Evolutionary conservation across 2,888 invertebrate genomes (phyloP).

Genomic region (Thalpophila matura): DNA sequence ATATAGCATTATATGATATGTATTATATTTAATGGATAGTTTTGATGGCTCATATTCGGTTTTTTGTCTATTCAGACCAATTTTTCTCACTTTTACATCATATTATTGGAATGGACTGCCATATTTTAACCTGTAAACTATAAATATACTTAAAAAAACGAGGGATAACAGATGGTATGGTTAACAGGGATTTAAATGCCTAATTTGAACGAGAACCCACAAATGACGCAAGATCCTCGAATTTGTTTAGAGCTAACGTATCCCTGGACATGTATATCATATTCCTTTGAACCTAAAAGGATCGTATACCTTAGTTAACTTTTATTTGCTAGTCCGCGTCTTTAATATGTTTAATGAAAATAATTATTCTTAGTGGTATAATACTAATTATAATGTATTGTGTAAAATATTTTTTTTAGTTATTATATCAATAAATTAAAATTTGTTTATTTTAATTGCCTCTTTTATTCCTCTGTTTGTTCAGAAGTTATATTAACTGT

Average conservation of each 20-base stretch:
- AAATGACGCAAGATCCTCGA: conserved; percentile 41
- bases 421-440: conserved; percentile 91
- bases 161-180: conserved; percentile 53
- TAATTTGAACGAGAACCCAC: conserved; percentile 44
- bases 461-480: conserved; percentile 72
- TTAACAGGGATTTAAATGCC: conserved; percentile 54
- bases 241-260: conserved; percentile 52
- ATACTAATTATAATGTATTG: conserved; percentile 90
- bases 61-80: conserved; percentile 87
- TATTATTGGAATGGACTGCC: conserved; percentile 87
- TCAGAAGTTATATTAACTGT: background rate
- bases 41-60: conserved; percentile 76
- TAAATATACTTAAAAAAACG: conserved; percentile 67
- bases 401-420: conserved; percentile 90
- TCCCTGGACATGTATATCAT: conserved; percentile 64
- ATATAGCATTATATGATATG: conserved; percentile 76
- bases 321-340: conserved; percentile 90
- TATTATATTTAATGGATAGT: conserved; percentile 80
- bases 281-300: conserved; percentile 69
- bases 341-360: conserved; percentile 86
- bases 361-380: conserved; percentile 90
- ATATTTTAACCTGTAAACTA: conserved; percentile 83
- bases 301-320: conserved; percentile 82
- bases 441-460: conserved; percentile 89
- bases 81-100: conserved; percentile 87